A percentile compares a stretch with the other conserved stretches of the same genome.
These are phyloP conservation scores for Trissolcus japonicus DNA, from an alignment of 2,888 invertebrate species.

Conservation along the genomic window DNA sequence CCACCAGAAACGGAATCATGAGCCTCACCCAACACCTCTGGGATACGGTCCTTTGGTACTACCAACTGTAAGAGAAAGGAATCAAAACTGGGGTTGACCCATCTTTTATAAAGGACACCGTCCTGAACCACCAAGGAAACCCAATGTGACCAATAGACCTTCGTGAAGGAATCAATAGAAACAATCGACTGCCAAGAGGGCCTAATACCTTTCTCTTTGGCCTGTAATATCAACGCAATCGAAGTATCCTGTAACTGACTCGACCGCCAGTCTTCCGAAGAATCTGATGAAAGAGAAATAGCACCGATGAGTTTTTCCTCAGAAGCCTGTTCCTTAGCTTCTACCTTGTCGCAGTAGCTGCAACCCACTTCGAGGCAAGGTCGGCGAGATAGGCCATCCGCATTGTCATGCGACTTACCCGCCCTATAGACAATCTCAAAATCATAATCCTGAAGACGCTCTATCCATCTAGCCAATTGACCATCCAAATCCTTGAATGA, in stretches of 20 bases:
- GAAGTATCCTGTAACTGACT: too few relatives aligned
- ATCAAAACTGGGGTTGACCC: conserved; percentile 40
- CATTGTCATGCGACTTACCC: background rate
- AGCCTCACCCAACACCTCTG: too few relatives aligned
- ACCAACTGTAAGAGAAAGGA: conserved; percentile 28
- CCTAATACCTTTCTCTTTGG: too few relatives aligned
- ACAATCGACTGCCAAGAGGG: too few relatives aligned
- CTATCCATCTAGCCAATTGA: background rate
- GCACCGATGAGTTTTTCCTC: too few relatives aligned
- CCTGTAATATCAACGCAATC: too few relatives aligned
- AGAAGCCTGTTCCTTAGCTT: background rate
- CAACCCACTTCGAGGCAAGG: background rate
- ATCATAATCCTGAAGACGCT: background rate
- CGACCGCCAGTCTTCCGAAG: background rate
- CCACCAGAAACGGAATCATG: too few relatives aligned
- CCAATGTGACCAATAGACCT: conserved; percentile 53
- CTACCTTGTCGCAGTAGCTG: background rate
- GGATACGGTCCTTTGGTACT: conserved; percentile 32
- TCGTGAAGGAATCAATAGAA: too few relatives aligned
- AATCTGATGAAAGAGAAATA: background rate
- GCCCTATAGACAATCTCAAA: background rate
- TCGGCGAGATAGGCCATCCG: background rate
- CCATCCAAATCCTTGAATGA: background rate
- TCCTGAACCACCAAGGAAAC: conserved; percentile 51
- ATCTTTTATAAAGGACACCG: conserved; percentile 35